These are phyloP conservation scores for Chloropsis cyanopogon DNA, from an alignment of 2,113 vertebrate genomes.

Conservation along the genomic window DNA sequence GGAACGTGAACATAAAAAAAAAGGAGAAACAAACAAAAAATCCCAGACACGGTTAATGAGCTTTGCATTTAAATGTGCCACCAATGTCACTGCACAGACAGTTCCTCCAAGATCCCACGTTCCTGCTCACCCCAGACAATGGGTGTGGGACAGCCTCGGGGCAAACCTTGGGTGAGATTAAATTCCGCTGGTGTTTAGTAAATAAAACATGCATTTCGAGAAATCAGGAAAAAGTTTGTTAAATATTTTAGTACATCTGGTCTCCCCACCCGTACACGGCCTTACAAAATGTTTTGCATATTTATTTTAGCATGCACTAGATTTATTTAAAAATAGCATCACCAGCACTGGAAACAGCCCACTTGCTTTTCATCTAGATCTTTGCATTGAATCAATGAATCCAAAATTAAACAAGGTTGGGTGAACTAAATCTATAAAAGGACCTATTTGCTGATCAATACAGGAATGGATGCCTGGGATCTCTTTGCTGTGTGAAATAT, in stretches of 20 bases:
- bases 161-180: background rate
- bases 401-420: constrained; percentile 64
- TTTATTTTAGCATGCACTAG: constrained; percentile 58
- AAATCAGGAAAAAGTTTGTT: constrained; percentile 53
- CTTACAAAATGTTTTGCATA: constrained; percentile 64
- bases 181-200: background rate
- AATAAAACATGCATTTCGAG: constrained; percentile 3
- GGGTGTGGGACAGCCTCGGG: no score
- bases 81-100: background rate
- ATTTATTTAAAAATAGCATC: constrained; percentile 67
- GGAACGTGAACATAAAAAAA: background rate
- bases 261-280: background rate
- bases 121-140: background rate
- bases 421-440: constrained; percentile 34
- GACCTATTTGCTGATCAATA: constrained; percentile 34
- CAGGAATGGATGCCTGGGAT: background rate
- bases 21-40: background rate
- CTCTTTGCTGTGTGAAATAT: background rate
- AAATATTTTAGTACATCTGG: constrained; percentile 69
- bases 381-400: constrained; percentile 63
- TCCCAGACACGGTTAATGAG: constrained; percentile 44
- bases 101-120: background rate
- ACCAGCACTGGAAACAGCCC: constrained; percentile 47
- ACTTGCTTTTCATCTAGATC: constrained; percentile 60
- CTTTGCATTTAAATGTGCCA: constrained; percentile 49